Conservation (phyloP, 2,888 invertebrate species). For the Morpho deidamia region DNA sequence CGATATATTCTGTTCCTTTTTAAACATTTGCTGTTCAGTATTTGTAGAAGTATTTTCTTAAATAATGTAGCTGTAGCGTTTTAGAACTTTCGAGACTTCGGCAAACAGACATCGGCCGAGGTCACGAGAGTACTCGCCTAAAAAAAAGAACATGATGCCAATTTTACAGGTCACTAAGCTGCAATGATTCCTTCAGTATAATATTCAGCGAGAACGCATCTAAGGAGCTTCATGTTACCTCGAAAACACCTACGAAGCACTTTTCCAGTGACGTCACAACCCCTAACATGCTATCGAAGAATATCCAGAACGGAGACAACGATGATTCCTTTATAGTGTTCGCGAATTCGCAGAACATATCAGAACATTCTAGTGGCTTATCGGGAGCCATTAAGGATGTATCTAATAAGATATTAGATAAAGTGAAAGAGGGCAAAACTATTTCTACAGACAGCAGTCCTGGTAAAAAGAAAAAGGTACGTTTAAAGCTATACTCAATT, state of each 20-base stretch:
- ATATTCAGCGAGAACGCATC: constrained; percentile 58
- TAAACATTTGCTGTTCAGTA: too few relatives aligned
- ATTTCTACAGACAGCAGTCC: constrained; percentile 38
- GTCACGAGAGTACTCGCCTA: too few relatives aligned
- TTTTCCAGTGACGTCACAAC: constrained; percentile 28
- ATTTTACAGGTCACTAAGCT: constrained; percentile 55
- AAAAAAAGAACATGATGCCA: constrained; percentile 5
- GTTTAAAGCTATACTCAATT: too few relatives aligned
- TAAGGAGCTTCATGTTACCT: constrained; percentile 23
- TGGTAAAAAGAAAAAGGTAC: constrained; percentile 54
- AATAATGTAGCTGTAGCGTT: too few relatives aligned
- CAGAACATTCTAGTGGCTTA: constrained; percentile 12
- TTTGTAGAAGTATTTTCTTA: too few relatives aligned
- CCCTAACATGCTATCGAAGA: constrained; percentile 33
- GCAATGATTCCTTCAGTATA: constrained; percentile 69
- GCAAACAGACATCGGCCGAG: too few relatives aligned
- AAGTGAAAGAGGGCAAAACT: constrained; percentile 48
- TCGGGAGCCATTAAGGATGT: constrained; percentile 37
- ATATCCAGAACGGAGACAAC: constrained; percentile 31
- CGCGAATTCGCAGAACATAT: constrained; percentile 34
- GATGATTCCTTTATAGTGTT: constrained; percentile 65
- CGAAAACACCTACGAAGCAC: constrained; percentile 6
- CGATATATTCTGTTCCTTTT: too few relatives aligned
- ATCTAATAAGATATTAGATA: constrained; percentile 50
- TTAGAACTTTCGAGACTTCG: too few relatives aligned